Evolutionary conservation across 2,797 vertebrate genomes (phyloP), one percentile per base, ranked within the genome.

Genomic region (Clarias fuscus): DNA sequence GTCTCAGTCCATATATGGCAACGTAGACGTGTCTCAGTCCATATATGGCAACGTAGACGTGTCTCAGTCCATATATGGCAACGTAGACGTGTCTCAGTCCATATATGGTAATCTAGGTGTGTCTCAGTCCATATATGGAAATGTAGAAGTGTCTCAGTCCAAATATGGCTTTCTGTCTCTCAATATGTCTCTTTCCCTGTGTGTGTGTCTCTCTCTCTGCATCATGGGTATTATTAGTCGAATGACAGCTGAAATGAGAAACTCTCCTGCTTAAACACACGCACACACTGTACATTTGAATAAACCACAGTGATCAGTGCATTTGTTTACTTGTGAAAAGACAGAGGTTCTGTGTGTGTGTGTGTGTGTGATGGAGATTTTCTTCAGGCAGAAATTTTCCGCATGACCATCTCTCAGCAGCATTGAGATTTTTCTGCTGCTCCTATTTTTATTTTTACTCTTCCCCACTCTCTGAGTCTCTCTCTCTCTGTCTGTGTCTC

Each of bases 311-410:
- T 48, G 11, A 2, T 24, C n/a, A 30, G 27, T 40, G 27, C 48
- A 65, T 33, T 67, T 53, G 14, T 84, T 76, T 18, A 61, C 37
- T 24, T 24, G 18, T 58, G 10, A n/a, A 67, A 48, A 27, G 6
- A 24, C 17, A 40, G 37, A 30, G 30, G 1, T 27, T 88, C 79
- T 33, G 53, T 59, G 27, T 77, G 75, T 77, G 75, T 78, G 8
- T 58, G 75, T 78, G 11, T 78, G 68, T 56, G 77, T 37, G 75
- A 27, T 76, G 37, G 81, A 61, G 84, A 92, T 92, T 93, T 92
- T 95, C 94, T 93, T 93, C 93, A 93, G 90, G 89, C 90, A 85
- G 84, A 91, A 89, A 93, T 95, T 93, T 94, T 94, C 92, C 90
- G 90, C 93, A 87, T 92, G 90, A 89, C 86, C 89, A 86, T 91